Conservation (phyloP, 2,888 invertebrate genomes). For the Parelbella ahira region DNA sequence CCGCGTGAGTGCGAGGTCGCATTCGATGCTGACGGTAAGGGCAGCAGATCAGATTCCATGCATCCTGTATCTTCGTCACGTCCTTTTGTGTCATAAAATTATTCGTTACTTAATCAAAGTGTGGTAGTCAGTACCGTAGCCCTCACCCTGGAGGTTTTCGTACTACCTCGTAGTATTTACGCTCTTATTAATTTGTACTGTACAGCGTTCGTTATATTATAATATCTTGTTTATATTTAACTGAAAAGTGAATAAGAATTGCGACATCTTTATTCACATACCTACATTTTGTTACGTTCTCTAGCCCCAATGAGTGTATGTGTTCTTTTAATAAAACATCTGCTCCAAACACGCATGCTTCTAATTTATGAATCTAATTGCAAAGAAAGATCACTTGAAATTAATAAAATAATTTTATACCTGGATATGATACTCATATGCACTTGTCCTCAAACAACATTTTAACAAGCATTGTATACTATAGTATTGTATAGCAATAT, state of each 20-base stretch:
- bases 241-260: constrained; percentile 50
- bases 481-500: too few relatives aligned
- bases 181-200: constrained; percentile 15
- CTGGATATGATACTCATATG: constrained; percentile 4
- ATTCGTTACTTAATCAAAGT: constrained; percentile 13
- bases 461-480: too few relatives aligned
- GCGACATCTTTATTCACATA: constrained; percentile 61
- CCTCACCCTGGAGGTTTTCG: constrained; percentile 6
- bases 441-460: not conserved
- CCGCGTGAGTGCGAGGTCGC: constrained; percentile 86
- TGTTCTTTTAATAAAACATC: constrained; percentile 48
- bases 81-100: constrained; percentile 37
- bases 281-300: constrained; percentile 30
- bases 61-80: constrained; percentile 66
- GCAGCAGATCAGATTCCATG: constrained; percentile 65
- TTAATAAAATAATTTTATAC: too few relatives aligned
- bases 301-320: constrained; percentile 55
- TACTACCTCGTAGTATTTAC: not conserved
- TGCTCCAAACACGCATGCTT: constrained; percentile 12
- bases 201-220: too few relatives aligned
- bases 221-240: constrained; percentile 6
- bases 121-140: constrained; percentile 6
- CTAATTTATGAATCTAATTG: too few relatives aligned
- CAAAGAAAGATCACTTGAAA: too few relatives aligned
- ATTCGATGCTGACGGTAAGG: constrained; percentile 87